Conservation (phyloP, 2,888 invertebrate species). For the Amblyjoppa fuscipennis region DNA sequence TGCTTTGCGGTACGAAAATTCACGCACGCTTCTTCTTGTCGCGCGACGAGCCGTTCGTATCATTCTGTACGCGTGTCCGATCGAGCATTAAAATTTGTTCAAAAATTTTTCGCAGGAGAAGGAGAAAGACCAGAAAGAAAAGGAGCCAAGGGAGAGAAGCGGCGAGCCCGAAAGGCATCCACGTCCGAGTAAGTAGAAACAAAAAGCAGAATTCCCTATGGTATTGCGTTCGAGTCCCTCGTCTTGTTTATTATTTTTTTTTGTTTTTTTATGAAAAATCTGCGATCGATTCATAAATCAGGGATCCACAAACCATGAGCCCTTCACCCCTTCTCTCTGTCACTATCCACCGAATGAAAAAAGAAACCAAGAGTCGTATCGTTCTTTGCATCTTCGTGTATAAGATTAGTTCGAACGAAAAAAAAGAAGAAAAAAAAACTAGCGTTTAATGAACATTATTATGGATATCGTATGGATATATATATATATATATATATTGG, state of each 20-base stretch:
- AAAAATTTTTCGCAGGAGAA: constrained; percentile 76
- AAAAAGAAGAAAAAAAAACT: constrained; percentile 28
- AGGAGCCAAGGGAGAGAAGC: constrained; percentile 81
- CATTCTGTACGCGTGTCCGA: neutral
- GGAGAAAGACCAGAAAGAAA: constrained; percentile 81
- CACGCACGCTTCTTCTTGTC: neutral
- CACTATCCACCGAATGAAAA: constrained; percentile 17
- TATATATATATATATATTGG: constrained; percentile 65
- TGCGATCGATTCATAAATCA: constrained; percentile 53
- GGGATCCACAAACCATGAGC: constrained; percentile 52
- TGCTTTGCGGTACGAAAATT: constrained; percentile 8
- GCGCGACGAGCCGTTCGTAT: neutral
- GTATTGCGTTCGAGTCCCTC: constrained; percentile 63
- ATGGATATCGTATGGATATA: constrained; percentile 57
- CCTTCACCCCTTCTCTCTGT: constrained; percentile 33
- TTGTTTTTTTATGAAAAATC: constrained; percentile 19
- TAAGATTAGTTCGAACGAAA: constrained; percentile 73
- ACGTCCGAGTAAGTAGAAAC: constrained; percentile 84
- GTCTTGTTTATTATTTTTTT: constrained; percentile 27
- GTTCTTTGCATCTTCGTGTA: constrained; percentile 79
- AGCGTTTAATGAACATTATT: constrained; percentile 30
- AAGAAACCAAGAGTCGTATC: constrained; percentile 19
- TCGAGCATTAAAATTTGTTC: neutral
- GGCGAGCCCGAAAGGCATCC: constrained; percentile 83
- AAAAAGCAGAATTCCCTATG: constrained; percentile 51